A percentile compares a stretch with the other conserved stretches of the same genome.
Evolutionary conservation across 1,140 invertebrate species (phyloP).

Genomic region (Lucilia cuprina): DNA sequence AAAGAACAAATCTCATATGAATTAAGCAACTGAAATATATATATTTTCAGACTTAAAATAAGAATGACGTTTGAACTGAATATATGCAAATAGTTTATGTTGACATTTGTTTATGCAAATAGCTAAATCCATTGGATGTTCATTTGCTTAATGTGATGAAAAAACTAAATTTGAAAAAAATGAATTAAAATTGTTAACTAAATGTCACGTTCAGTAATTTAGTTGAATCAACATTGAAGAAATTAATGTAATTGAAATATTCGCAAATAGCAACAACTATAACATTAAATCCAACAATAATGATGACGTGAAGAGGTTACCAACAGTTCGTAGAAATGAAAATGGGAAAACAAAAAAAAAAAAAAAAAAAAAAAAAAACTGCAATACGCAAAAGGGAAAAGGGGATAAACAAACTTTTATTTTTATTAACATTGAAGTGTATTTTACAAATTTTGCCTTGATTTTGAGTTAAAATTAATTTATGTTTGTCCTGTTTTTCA

Average conservation of each 20-base stretch:
- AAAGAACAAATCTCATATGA: background rate
- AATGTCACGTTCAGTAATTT: slow-evolving; percentile 32
- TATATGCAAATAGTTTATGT: too few species aligned
- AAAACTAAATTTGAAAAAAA: background rate
- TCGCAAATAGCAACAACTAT: background rate
- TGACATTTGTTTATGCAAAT: too few species aligned
- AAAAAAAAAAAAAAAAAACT: background rate
- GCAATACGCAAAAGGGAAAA: background rate
- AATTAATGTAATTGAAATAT: slow-evolving; percentile 23
- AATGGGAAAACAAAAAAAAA: background rate
- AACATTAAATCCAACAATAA: background rate
- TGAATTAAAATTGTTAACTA: background rate
- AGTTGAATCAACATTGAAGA: slow-evolving; percentile 28
- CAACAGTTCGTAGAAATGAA: background rate
- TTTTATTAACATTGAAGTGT: too few species aligned
- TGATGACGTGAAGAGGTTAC: background rate
- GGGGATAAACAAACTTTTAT: background rate
- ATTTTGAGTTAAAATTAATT: background rate
- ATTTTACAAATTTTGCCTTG: too few species aligned
- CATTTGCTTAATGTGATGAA: background rate
- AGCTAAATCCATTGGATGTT: background rate
- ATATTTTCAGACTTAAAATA: background rate
- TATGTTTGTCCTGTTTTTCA: background rate
- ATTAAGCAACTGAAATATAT: background rate
- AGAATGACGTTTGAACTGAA: too few species aligned